Base-by-base conservation (phyloP, 2,888 invertebrate genomes). In the Eristalis tenax region DNA sequence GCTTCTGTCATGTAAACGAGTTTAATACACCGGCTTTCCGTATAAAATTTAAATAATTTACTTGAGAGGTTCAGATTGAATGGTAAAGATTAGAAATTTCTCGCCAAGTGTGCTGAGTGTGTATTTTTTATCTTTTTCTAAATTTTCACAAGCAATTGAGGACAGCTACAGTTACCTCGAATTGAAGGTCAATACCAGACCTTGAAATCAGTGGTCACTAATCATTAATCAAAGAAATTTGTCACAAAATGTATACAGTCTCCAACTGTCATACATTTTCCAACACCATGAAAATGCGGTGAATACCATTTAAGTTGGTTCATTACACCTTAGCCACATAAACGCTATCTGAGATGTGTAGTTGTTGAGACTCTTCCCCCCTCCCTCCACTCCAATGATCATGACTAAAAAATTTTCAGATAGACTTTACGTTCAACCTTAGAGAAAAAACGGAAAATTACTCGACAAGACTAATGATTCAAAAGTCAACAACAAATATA, bases 21-120 rank as follows among this genome's bases (percentile, higher is more conserved):
- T 38, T 50, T 63, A 69, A 69, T 13, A 32, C 23, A 61, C 63
- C 38, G 56, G 70, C 50, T 64, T 61, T 64, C 38, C 28, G 78
- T 22, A 78, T 78, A 40, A 15, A 35, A 77, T 70, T 77, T 56
- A 28, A 70, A 56, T 77, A 77, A 64, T 64, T 63, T 69, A 18
- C 15, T 0, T 15, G 23, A 28, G 40, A 18, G 26, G n/a, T 38
- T 38, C 40, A 26, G 38, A 38, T 40, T 10, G 11, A 28, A 71
- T 28, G n/a, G 61, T 26, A 61, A 26, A 18, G 40, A 59, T 70
- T 61, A 61, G 10, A 61, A 50, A 50, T 50, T 50, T 50, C 50
- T 50, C 1, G 38, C 13, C 13, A 8, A 38, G 38, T 13, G 13
- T 13, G 38, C 13, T 38, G 38, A 38, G 11, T 38, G 13, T 10